A percentile compares a stretch with the other conserved stretches of the same genome.
Conservation (phyloP, 2,888 invertebrate genomes). For the Pecten maximus region DNA sequence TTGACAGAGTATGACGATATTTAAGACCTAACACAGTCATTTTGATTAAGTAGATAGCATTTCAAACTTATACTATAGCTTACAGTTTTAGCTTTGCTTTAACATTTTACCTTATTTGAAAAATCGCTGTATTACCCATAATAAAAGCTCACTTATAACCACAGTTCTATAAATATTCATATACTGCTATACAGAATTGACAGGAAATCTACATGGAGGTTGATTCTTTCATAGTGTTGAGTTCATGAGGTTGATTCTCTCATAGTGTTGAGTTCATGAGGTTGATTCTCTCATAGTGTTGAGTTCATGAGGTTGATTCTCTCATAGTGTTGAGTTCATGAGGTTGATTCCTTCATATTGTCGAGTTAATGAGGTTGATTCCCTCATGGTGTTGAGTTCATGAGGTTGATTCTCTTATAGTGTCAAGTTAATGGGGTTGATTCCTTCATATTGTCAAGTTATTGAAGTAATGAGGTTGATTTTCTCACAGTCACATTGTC, state of each 20-base stretch:
- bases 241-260: neutral
- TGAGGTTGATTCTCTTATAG: neutral
- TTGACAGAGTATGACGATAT: too few relatives aligned
- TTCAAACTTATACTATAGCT: too few relatives aligned
- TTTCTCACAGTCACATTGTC: too few relatives aligned
- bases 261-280: neutral
- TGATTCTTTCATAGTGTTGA: neutral
- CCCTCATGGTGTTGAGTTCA: neutral
- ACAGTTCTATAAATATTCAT: neutral
- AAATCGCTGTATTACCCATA: neutral
- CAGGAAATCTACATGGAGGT: neutral
- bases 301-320: neutral
- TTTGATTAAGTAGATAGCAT: neutral
- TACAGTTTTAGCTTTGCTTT: too few relatives aligned
- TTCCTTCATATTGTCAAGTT: too few relatives aligned
- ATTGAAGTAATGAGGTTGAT: too few relatives aligned
- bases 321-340: neutral
- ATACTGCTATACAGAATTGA: neutral
- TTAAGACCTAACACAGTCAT: too few relatives aligned
- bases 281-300: neutral
- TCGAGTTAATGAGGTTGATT: neutral
- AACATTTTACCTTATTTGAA: neutral
- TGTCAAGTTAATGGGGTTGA: neutral
- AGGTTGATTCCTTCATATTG: neutral
- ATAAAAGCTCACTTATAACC: neutral